Evolutionary conservation across 2,888 invertebrate species (phyloP).

Genomic region (Epinotia bilunana): DNA sequence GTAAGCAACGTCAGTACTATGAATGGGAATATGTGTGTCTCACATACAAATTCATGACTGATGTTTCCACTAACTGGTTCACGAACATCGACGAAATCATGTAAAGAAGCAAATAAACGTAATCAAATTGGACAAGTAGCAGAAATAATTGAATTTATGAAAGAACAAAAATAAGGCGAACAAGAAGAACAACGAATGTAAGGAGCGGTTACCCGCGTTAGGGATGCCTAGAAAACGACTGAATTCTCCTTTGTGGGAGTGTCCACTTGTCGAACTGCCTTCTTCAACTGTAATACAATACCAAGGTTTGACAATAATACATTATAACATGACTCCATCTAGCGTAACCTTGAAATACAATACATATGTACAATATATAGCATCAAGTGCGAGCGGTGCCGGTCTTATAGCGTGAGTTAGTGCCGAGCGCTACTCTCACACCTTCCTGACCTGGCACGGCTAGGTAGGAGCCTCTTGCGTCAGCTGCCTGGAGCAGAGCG

Average conservation of each 20-base stretch:
- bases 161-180: constrained; percentile 60
- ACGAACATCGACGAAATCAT: constrained; percentile 37
- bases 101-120: constrained; percentile 42
- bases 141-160: constrained; percentile 53
- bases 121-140: constrained; percentile 46
- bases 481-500: constrained; percentile 81
- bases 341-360: constrained; percentile 46
- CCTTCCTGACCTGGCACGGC: constrained; percentile 85
- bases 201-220: constrained; percentile 84
- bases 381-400: constrained; percentile 67
- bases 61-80: constrained; percentile 20
- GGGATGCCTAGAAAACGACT: constrained; percentile 89
- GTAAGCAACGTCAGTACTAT: constrained; percentile 22
- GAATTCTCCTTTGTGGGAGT: constrained; percentile 80
- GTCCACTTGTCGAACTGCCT: constrained; percentile 74
- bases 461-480: constrained; percentile 86
- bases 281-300: constrained; percentile 82
- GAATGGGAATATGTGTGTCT: not conserved
- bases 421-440: constrained; percentile 63
- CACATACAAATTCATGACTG: constrained; percentile 15
- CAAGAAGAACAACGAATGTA: constrained; percentile 58
- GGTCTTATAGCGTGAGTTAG: constrained; percentile 66
- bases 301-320: constrained; percentile 57
- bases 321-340: constrained; percentile 44
- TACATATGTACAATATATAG: constrained; percentile 61